These are phyloP conservation scores for Nematopogon swammerdamellus DNA, from an alignment of 2,888 invertebrate genomes.

Conservation along the genomic window DNA sequence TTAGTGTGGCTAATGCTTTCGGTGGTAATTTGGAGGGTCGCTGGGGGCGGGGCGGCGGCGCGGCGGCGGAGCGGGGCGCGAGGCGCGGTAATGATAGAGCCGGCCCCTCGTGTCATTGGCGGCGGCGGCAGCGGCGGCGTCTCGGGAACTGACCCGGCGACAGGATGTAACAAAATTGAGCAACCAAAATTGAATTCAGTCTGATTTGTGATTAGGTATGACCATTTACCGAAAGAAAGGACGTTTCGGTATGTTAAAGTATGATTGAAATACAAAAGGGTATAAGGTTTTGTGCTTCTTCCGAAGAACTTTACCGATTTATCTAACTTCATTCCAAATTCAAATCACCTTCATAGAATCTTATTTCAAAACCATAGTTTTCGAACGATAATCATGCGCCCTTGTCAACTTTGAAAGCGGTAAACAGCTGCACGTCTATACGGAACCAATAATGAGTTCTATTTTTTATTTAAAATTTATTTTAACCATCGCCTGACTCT, in stretches of 20 bases:
- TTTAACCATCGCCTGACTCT: neutral
- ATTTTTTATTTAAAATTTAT: neutral
- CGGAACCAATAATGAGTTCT: neutral
- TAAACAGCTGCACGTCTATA: too few relatives aligned
- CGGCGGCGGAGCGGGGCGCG: constrained; percentile 5
- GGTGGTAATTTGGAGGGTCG: constrained; percentile 36
- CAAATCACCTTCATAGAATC: too few relatives aligned
- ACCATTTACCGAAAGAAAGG: too few relatives aligned
- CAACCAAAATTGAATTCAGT: neutral
- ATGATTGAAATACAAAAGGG: too few relatives aligned
- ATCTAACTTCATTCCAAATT: too few relatives aligned
- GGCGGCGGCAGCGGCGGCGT: too few relatives aligned
- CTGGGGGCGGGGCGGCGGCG: constrained; percentile 14
- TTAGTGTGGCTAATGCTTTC: constrained; percentile 42
- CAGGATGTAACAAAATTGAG: neutral
- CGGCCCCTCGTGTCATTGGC: constrained; percentile 44
- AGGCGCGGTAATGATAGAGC: constrained; percentile 44
- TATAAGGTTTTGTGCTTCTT: too few relatives aligned
- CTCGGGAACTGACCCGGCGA: neutral
- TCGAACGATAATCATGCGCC: too few relatives aligned
- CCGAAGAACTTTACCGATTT: too few relatives aligned
- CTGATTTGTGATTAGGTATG: neutral
- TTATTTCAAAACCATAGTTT: too few relatives aligned
- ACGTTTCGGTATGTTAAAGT: too few relatives aligned
- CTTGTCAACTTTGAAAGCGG: too few relatives aligned